phyloP scores from a whole-genome alignment of 2,113 vertebrate species.

The human (Homo sapiens) region DNA sequence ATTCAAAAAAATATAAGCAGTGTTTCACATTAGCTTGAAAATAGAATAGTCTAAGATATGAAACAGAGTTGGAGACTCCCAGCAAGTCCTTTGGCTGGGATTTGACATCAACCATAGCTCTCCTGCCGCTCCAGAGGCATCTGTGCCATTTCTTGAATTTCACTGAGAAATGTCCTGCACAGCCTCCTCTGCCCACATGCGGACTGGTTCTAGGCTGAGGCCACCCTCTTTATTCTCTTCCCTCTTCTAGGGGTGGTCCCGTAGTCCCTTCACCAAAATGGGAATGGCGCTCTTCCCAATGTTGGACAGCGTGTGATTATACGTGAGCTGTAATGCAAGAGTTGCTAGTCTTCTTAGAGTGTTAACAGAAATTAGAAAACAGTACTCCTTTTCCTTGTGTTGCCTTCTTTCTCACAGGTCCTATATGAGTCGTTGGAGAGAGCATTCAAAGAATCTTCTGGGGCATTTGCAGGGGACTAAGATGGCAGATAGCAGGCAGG shows the following conservation, averaged over 20 bases:
- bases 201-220: neutral
- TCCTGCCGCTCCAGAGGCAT: neutral
- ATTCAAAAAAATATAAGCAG: neutral
- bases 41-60: neutral
- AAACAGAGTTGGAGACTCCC: neutral
- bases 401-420: neutral
- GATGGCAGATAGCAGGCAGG: too few relatives aligned
- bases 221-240: neutral
- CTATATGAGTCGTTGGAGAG: neutral
- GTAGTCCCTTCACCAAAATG: neutral
- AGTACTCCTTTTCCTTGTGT: neutral
- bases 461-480: too few relatives aligned
- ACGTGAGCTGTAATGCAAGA: neutral
- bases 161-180: neutral
- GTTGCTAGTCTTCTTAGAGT: neutral
- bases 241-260: neutral
- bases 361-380: slow-evolving; percentile 9
- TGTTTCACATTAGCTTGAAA: neutral
- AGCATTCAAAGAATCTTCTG: neutral
- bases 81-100: neutral
- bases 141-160: neutral
- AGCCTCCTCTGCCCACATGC: neutral
- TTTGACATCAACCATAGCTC: neutral
- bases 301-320: neutral
- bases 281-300: neutral